phyloP scores from a whole-genome alignment of 2,113 vertebrate genomes.

The Dicrurus megarhynchus region DNA sequence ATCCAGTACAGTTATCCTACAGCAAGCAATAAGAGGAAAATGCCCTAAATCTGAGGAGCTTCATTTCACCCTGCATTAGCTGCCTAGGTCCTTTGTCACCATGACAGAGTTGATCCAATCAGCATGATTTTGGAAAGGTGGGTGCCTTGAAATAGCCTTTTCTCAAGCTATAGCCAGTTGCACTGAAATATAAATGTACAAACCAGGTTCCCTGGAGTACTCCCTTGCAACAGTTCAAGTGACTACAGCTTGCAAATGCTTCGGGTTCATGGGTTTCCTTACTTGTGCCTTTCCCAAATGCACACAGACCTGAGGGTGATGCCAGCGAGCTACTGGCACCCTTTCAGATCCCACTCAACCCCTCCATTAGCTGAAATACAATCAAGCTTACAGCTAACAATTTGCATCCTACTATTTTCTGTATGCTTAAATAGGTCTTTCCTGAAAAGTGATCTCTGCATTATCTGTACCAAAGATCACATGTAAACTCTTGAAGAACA shows the following conservation, averaged over 20 bases:
- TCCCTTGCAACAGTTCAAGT: neutral
- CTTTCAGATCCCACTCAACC: slow-evolving; percentile 27
- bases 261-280: neutral
- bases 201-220: neutral
- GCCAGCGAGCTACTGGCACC: neutral
- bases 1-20: neutral
- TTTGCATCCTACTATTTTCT: slow-evolving; percentile 57
- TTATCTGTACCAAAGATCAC: slow-evolving; percentile 54
- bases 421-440: slow-evolving; percentile 44
- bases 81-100: neutral
- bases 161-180: neutral
- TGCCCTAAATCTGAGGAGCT: neutral
- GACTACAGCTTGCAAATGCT: neutral
- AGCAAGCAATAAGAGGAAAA: neutral
- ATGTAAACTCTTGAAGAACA: slow-evolving; percentile 37
- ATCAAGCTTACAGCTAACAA: neutral
- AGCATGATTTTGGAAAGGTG: neutral
- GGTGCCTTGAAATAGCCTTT: neutral
- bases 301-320: neutral
- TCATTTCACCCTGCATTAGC: neutral
- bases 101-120: neutral
- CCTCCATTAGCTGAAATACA: slow-evolving; percentile 48
- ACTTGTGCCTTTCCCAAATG: neutral
- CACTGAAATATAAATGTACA: neutral
- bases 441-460: slow-evolving; percentile 32